Evolutionary conservation across 2,888 invertebrate genomes (phyloP).

Genomic region (Leptinotarsa haldemani): DNA sequence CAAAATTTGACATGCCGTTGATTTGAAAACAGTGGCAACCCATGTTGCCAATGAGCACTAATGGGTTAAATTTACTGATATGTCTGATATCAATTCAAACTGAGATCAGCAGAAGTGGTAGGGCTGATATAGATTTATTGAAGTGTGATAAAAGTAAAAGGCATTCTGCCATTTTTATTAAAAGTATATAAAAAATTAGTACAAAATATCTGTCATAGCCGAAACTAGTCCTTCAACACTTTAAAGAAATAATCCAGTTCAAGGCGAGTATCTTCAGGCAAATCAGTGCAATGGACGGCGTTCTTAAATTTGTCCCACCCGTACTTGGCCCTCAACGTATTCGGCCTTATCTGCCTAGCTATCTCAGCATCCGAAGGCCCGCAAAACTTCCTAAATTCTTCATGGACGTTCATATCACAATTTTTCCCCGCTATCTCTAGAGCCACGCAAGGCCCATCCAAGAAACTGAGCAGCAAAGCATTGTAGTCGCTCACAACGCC

Average conservation of each 20-base stretch:
- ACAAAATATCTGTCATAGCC: background rate
- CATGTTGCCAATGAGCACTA: too few species aligned
- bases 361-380: slow-evolving; percentile 95
- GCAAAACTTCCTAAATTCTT: slow-evolving; percentile 83
- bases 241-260: slow-evolving; percentile 88
- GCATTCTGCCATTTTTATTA: background rate
- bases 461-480: slow-evolving; percentile 86
- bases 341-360: slow-evolving; percentile 84
- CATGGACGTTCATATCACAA: slow-evolving; percentile 70
- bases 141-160: too few species aligned
- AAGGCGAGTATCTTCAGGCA: slow-evolving; percentile 85
- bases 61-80: too few species aligned
- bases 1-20: too few species aligned
- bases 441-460: slow-evolving; percentile 87
- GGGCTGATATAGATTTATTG: too few species aligned
- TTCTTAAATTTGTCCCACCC: slow-evolving; percentile 87
- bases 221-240: slow-evolving; percentile 66
- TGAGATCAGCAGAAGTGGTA: too few species aligned
- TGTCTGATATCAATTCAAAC: too few species aligned
- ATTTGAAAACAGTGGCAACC: too few species aligned
- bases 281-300: slow-evolving; percentile 93
- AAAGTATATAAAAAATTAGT: background rate
- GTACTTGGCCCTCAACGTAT: slow-evolving; percentile 85
- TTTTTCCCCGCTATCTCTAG: slow-evolving; percentile 81
- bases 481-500: slow-evolving; percentile 82